Base-by-base conservation (phyloP, 2,797 vertebrate genomes). In the Siniperca scherzeri region DNA sequence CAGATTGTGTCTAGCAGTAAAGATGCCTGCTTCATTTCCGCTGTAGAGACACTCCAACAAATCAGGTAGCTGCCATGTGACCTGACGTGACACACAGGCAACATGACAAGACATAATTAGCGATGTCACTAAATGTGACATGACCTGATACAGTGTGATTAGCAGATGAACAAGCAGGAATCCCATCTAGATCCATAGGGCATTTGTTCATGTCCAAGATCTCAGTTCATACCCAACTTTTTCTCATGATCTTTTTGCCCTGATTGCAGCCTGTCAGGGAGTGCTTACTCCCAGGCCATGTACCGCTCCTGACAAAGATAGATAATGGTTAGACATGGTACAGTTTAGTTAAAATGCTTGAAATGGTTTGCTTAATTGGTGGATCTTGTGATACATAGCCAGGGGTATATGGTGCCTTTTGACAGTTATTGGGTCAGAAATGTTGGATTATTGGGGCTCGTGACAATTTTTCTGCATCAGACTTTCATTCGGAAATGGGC, bases 31-130 rank as follows among this genome's bases (percentile, higher is more conserved):
- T 99, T 97, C 92, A 95, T 97, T 69, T 97, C 97, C 44, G 98
- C 98, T 52, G 96, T 99, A 27, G 98, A 99, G 90, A 97, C 97
- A 30, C 96, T 99, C 56, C 98, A 99, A 78, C 98, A 99, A 91
- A 99, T 99, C 95, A 99, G 98, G 98, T 99, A 96, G 21, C 46
- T 74, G 52, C 46, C 16, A 0, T 38, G 50, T 71, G 21, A 68
- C 48, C 19, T 42, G n/a, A 55, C 9, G 22, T 65, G 14, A 53
- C 16, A 1, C 36, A 42, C 40, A 52, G 36, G 42, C 14, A 0
- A 42, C 40, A 42, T 42, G 40, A 42, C 40, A 17, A 30, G 4
- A 50, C 61, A 33, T 19, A 12, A 53, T 19, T 17, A 46, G n/a
- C 22, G 1, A 53, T 53, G 1, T 27, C 9, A 52, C 40, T 53